Percentiles rank a stretch among this genome's conserved stretches.
phyloP scores from a whole-genome alignment of 2,888 invertebrate genomes.

The Chironomus riparius region DNA sequence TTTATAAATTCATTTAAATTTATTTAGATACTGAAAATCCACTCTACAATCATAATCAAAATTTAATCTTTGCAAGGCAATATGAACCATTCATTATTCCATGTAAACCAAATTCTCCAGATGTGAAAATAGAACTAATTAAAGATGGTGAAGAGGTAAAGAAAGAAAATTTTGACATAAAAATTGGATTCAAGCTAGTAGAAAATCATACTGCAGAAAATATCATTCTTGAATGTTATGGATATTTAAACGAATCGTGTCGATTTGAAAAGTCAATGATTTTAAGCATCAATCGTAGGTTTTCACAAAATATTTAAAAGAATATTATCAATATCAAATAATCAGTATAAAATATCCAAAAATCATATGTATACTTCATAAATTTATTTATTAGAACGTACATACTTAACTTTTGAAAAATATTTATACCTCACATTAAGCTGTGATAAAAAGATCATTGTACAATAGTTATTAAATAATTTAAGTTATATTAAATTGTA shows the following conservation, averaged over 20 bases:
- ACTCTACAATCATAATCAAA: slow-evolving; percentile 38
- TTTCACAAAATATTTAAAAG: too few relatives aligned
- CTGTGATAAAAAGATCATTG: too few relatives aligned
- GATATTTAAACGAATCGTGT: background rate
- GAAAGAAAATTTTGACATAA: background rate
- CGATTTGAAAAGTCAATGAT: too few relatives aligned
- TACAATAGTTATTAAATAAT: too few relatives aligned
- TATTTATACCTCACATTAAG: too few relatives aligned
- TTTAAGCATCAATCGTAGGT: too few relatives aligned
- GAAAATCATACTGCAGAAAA: background rate
- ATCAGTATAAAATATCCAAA: too few relatives aligned
- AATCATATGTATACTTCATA: too few relatives aligned
- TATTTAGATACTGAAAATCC: slow-evolving; percentile 43
- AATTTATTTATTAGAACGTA: too few relatives aligned
- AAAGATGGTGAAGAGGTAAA: slow-evolving; percentile 29
- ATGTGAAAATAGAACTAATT: slow-evolving; percentile 44
- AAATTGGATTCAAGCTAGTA: background rate
- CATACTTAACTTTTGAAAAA: too few relatives aligned
- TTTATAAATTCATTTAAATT: slow-evolving; percentile 21
- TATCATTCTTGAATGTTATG: background rate
- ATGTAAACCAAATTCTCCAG: slow-evolving; percentile 55
- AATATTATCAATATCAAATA: too few relatives aligned
- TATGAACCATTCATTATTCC: slow-evolving; percentile 46
- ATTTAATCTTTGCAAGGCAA: slow-evolving; percentile 39
- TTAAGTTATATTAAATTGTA: too few relatives aligned